These are phyloP conservation scores for Habropoda laboriosa DNA, from an alignment of 1,140 invertebrate species.

Conservation along the genomic window DNA sequence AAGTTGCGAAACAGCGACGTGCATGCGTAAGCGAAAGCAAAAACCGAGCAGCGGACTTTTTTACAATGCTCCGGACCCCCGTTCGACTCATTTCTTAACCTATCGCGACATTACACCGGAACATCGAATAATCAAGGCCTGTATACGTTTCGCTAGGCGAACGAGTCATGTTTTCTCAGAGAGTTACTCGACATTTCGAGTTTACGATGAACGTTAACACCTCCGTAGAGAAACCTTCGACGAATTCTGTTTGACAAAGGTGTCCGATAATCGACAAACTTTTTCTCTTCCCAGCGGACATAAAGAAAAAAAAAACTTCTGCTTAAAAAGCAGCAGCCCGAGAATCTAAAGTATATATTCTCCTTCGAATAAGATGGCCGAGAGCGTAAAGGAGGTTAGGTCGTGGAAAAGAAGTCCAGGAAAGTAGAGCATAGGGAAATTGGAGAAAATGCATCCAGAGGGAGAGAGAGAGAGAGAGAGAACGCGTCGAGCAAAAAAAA, in stretches of 20 bases:
- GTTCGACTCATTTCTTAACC: constrained; percentile 6
- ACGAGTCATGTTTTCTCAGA: background rate
- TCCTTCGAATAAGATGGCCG: background rate
- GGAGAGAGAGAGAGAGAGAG: background rate
- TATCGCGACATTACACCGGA: background rate
- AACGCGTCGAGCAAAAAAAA: too few species aligned
- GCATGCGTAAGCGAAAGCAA: background rate
- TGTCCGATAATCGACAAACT: background rate
- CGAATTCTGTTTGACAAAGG: background rate
- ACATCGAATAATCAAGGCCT: background rate
- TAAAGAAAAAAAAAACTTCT: background rate
- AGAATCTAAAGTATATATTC: background rate
- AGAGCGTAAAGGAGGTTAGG: background rate
- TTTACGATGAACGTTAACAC: background rate
- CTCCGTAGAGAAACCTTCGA: background rate
- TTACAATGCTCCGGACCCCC: background rate
- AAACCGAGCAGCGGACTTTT: background rate
- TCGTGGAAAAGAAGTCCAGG: background rate
- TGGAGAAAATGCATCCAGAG: background rate
- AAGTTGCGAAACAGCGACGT: background rate
- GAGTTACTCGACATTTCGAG: too few species aligned
- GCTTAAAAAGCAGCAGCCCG: background rate
- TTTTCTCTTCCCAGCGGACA: background rate
- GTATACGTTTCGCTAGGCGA: background rate
- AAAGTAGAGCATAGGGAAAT: constrained; percentile 30